Evolutionary conservation across 1,140 invertebrate species (phyloP).

Genomic region (Melipona quadrifasciata): DNA sequence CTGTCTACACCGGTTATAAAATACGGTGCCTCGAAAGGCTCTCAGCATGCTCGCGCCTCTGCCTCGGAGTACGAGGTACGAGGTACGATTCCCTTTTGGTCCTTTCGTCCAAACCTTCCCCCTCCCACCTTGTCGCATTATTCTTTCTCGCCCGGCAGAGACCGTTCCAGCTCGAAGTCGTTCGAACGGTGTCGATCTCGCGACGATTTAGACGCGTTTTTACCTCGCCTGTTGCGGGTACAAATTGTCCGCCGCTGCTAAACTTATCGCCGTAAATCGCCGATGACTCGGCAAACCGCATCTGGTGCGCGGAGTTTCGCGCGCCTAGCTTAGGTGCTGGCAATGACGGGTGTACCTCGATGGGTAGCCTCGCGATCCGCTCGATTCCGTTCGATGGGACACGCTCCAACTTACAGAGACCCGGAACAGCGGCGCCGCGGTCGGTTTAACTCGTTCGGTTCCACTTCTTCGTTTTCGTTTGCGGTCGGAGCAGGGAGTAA

Average conservation of each 20-base stretch:
- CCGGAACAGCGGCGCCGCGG: not conserved
- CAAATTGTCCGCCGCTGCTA: conserved; percentile 73
- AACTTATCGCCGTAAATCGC: conserved; percentile 77
- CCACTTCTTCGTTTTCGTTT: no score
- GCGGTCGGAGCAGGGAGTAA: no score
- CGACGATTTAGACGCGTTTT: conserved; percentile 4
- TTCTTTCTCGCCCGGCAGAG: not conserved
- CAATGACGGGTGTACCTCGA: conserved; percentile 15
- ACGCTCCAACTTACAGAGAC: not conserved
- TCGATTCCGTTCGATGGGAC: not conserved
- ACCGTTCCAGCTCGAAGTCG: not conserved
- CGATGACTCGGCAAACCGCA: conserved; percentile 71
- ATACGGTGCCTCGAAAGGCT: conserved; percentile 64
- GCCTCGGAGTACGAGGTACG: conserved; percentile 39
- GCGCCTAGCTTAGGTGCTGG: conserved; percentile 2
- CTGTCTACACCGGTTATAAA: conserved; percentile 72
- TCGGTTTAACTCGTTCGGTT: no score
- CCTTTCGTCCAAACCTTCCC: not conserved
- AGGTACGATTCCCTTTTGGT: not conserved
- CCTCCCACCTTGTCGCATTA: not conserved
- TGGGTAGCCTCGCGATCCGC: conserved; percentile 12
- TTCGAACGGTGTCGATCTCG: not conserved
- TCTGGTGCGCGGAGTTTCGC: conserved; percentile 70
- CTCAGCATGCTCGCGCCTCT: conserved; percentile 65
- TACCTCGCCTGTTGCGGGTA: conserved; percentile 70